These are phyloP conservation scores for Myrmophylax atrothorax DNA, from an alignment of 2,113 vertebrate genomes.

Conservation along the genomic window DNA sequence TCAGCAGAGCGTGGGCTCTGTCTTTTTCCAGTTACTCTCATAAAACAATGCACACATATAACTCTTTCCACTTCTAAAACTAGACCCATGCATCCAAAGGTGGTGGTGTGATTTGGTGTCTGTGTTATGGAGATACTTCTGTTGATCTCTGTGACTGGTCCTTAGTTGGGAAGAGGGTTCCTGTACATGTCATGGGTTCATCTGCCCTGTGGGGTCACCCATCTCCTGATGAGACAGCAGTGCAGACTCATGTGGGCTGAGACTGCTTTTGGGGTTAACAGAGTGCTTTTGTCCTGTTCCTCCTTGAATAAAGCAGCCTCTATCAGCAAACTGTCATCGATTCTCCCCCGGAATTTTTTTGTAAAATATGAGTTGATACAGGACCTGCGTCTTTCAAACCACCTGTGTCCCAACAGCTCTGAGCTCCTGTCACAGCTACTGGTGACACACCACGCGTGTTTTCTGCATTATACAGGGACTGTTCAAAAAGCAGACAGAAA, in stretches of 20 bases:
- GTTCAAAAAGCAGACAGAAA: background rate
- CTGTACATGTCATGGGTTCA: background rate
- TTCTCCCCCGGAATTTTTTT: background rate
- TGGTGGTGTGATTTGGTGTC: background rate
- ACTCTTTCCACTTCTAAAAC: background rate
- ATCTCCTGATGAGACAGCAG: background rate
- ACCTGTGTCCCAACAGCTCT: fast-evolving
- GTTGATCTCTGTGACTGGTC: background rate
- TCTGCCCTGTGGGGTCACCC: background rate
- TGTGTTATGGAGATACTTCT: background rate
- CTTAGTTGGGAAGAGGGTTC: background rate
- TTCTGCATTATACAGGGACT: fast-evolving
- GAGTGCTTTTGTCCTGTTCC: background rate
- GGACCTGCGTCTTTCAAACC: background rate
- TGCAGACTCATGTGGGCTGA: background rate
- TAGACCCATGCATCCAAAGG: background rate
- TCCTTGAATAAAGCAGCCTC: background rate
- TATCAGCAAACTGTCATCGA: background rate
- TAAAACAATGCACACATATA: background rate
- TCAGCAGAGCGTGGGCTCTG: background rate
- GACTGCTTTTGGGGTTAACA: background rate
- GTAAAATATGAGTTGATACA: fast-evolving
- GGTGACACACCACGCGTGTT: background rate
- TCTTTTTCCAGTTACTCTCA: background rate
- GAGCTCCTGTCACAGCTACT: fast-evolving